phyloP scores from a whole-genome alignment of 1,140 invertebrate genomes.

The Tyrophagus putrescentiae region DNA sequence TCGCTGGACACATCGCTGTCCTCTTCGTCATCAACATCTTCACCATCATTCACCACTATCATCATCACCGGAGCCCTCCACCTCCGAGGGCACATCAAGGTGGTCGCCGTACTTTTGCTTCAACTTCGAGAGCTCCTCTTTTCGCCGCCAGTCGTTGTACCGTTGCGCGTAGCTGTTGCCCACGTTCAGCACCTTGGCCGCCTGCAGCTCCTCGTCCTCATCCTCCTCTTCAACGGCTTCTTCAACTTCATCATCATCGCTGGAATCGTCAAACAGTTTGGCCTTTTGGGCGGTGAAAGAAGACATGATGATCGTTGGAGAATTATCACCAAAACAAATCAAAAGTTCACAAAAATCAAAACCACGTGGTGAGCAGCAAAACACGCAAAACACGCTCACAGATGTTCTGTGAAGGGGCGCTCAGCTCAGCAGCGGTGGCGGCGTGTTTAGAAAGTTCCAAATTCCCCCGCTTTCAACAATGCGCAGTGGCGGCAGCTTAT shows the following conservation, averaged over 20 bases:
- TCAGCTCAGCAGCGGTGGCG: too few species aligned
- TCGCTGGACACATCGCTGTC: background rate
- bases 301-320: too few species aligned
- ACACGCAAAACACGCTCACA: too few species aligned
- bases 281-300: background rate
- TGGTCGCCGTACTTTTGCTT: constrained; percentile 55
- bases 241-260: background rate
- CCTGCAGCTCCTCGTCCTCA: background rate
- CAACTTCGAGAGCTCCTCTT: constrained; percentile 69
- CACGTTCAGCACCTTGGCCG: constrained; percentile 40
- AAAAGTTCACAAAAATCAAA: too few species aligned
- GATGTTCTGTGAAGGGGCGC: too few species aligned
- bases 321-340: too few species aligned
- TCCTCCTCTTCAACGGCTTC: background rate
- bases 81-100: constrained; percentile 24
- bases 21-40: constrained; percentile 31
- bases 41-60: background rate
- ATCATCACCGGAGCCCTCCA: constrained; percentile 10
- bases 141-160: constrained; percentile 61
- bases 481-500: too few species aligned
- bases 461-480: too few species aligned
- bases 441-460: too few species aligned
- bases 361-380: too few species aligned
- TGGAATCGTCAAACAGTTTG: constrained; percentile 11
- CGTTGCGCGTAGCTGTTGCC: constrained; percentile 64